phyloP scores from a whole-genome alignment of 2,113 vertebrate species.

The Vulpes ferrilata region DNA sequence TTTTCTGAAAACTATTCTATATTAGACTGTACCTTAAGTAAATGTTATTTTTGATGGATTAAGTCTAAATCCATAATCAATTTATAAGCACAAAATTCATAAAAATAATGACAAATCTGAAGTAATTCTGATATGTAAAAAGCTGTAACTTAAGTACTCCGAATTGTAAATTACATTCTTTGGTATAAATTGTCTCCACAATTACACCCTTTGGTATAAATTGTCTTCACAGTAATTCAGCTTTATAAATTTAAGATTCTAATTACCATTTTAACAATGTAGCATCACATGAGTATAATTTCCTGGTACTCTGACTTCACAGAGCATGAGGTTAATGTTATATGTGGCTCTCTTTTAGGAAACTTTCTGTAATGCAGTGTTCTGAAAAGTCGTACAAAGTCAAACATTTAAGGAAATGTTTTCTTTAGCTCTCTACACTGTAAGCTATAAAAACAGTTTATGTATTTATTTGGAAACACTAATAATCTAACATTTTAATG shows the following conservation, averaged over 20 bases:
- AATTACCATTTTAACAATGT: slow-evolving; percentile 63
- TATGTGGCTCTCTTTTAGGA: background rate
- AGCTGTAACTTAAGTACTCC: slow-evolving; percentile 31
- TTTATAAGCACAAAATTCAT: slow-evolving; percentile 18
- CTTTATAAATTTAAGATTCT: slow-evolving; percentile 58
- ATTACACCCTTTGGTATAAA: background rate
- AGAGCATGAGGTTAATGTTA: slow-evolving; percentile 42
- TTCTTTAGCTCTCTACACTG: background rate
- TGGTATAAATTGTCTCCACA: slow-evolving; percentile 19
- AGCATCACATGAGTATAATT: slow-evolving; percentile 7
- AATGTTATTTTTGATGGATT: background rate
- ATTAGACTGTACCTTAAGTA: background rate
- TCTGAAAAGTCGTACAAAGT: slow-evolving; percentile 49
- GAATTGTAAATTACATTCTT: slow-evolving; percentile 43
- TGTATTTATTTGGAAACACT: slow-evolving; percentile 35
- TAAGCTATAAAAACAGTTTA: background rate
- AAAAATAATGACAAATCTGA: slow-evolving; percentile 51
- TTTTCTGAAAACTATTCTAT: slow-evolving; percentile 20
- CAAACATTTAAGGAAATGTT: background rate
- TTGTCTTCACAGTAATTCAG: slow-evolving; percentile 34
- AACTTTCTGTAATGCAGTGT: slow-evolving; percentile 42
- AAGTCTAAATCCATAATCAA: slow-evolving; percentile 17
- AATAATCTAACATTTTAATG: background rate
- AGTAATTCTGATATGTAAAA: slow-evolving; percentile 21
- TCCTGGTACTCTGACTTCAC: slow-evolving; percentile 48